Conservation (phyloP, 1,140 invertebrate genomes). For the Ridgeia piscesae region DNA sequence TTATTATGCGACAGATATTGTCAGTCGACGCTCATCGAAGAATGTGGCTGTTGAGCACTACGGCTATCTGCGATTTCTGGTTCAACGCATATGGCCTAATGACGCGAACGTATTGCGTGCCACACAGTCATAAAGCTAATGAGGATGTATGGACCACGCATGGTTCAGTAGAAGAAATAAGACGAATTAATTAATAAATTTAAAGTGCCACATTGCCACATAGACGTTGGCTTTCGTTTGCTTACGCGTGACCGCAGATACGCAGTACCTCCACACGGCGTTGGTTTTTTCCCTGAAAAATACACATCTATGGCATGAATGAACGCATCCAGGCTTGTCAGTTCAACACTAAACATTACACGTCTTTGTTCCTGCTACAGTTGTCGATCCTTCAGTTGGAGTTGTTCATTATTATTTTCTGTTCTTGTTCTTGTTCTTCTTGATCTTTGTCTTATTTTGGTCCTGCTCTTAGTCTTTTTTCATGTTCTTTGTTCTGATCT, state of each 20-base stretch:
- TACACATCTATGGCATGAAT: no score
- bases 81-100: not conserved
- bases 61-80: not conserved
- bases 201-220: not conserved
- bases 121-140: not conserved
- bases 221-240: not conserved
- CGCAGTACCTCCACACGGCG: not conserved
- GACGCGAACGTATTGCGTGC: not conserved
- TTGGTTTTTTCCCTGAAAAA: no score
- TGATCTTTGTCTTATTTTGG: no score
- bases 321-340: no score
- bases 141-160: not conserved
- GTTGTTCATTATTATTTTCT: no score
- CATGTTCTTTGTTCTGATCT: no score
- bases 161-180: not conserved
- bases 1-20: conserved; percentile 1
- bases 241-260: not conserved
- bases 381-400: no score
- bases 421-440: no score
- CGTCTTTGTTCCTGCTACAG: no score
- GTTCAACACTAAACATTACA: no score
- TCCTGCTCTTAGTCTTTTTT: no score
- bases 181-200: not conserved
- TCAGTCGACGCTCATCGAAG: not conserved
- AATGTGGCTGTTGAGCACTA: not conserved